phyloP scores from a whole-genome alignment of 2,888 invertebrate species.

The Nezara viridula region DNA sequence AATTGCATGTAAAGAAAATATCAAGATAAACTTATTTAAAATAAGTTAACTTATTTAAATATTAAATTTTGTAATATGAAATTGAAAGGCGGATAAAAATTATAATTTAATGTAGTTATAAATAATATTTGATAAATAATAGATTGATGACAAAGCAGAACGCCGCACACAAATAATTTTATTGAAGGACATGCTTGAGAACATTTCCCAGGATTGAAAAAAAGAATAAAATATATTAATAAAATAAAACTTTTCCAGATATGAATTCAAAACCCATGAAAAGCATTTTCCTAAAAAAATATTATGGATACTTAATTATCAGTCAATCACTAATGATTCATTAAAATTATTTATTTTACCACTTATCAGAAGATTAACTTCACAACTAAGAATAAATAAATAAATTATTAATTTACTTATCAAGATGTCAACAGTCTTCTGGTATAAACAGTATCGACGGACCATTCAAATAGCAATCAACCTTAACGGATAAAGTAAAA shows the following conservation, averaged over 20 bases:
- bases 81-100: not conserved
- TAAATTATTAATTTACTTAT: not conserved
- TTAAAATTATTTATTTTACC: not conserved
- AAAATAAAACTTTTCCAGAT: not conserved
- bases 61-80: no score
- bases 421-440: not conserved
- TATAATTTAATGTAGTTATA: not conserved
- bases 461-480: not conserved
- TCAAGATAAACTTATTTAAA: not conserved
- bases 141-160: not conserved
- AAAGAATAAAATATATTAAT: not conserved
- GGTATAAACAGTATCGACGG: not conserved
- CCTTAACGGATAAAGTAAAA: not conserved
- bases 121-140: not conserved
- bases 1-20: not conserved
- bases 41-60: not conserved
- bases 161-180: not conserved
- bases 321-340: not conserved
- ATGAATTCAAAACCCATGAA: not conserved
- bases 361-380: not conserved
- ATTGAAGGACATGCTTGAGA: not conserved
- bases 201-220: not conserved
- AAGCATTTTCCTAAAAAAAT: no score
- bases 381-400: not conserved
- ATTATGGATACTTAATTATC: no score